Base-by-base conservation (phyloP, 2,113 vertebrate genomes). In the Xiphophorus hellerii region DNA sequence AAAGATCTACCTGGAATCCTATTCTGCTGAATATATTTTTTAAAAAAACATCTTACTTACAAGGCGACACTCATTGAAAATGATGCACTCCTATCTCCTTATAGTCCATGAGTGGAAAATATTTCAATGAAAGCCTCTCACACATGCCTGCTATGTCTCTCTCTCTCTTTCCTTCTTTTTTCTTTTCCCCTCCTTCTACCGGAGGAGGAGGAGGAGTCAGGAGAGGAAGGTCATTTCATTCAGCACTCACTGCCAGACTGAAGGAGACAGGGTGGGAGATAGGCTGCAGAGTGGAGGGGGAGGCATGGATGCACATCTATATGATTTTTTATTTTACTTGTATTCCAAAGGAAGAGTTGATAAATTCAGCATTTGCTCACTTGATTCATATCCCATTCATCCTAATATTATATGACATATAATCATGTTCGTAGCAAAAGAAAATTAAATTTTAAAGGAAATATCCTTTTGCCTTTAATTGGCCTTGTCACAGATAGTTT, bases 221-320 rank as follows among this genome's bases (percentile, higher is more conserved):
- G 87, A 89, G 88, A 80, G 82, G 91, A 93, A 92, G 92, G 92
- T 92, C 88, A 89, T 89, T 90, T 91, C 90, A 93, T 91, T 93
- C 89, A 92, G 73, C 77, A 61, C 78, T 83, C 33, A 60, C 81
- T 93, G 91, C 77, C 87, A 90, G 74, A 85, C 74, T 67, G 70
- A 84, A 86, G 79, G 80, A 88, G 86, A 88, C 64, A 42, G 82
- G 73, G 77, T 78, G 76, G 81, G 76, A 76, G 74, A 63, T 27
- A 62, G 58, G 73, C 74, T 77, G 63, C 42, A 9, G 74, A 48
- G 66, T 31, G 78, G 73, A 37, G 35, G 76, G 76, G 74, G 81
- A 69, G 78, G 61, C 14, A 69, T 14, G 22, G 68, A 65, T 80
- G 81, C 13, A 62, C 70, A 48, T 70, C 30, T 33, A 62, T 27